These are phyloP conservation scores for Netelia melanura DNA, from an alignment of 2,888 invertebrate genomes.

Conservation along the genomic window DNA sequence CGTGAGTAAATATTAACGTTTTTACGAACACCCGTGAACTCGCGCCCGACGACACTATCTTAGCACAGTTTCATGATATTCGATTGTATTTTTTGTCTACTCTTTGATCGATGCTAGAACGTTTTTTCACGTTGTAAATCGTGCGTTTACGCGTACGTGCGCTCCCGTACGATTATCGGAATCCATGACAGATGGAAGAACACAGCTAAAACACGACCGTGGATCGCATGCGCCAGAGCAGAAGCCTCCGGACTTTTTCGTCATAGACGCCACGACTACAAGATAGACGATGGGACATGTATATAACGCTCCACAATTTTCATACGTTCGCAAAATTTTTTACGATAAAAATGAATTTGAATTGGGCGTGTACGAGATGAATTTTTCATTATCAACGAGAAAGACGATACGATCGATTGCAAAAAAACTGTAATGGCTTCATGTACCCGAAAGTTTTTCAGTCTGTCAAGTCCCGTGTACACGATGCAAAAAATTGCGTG, in stretches of 20 bases:
- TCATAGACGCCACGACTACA: conserved; percentile 52
- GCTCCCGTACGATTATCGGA: conserved; percentile 81
- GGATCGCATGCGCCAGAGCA: conserved; percentile 63
- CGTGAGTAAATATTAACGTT: conserved; percentile 35
- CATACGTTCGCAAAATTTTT: background rate
- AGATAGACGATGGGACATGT: conserved; percentile 60
- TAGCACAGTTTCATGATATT: background rate
- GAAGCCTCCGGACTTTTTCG: conserved; percentile 70
- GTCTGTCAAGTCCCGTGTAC: background rate
- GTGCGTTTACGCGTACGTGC: conserved; percentile 79
- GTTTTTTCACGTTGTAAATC: conserved; percentile 76
- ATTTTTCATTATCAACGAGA: background rate
- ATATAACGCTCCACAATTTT: background rate
- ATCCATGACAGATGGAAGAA: conserved; percentile 82
- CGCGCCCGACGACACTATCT: background rate
- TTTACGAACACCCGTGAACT: conserved; percentile 7
- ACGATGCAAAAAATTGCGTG: background rate
- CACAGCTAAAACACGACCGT: conserved; percentile 59
- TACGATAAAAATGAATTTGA: background rate
- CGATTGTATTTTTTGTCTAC: background rate
- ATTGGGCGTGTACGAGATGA: background rate
- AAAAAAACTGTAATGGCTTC: background rate
- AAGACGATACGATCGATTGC: background rate
- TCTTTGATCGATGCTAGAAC: background rate
- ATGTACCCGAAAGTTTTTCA: background rate